Evolutionary conservation across 2,888 invertebrate genomes (phyloP).

Genomic region (Deroplatys truncata): DNA sequence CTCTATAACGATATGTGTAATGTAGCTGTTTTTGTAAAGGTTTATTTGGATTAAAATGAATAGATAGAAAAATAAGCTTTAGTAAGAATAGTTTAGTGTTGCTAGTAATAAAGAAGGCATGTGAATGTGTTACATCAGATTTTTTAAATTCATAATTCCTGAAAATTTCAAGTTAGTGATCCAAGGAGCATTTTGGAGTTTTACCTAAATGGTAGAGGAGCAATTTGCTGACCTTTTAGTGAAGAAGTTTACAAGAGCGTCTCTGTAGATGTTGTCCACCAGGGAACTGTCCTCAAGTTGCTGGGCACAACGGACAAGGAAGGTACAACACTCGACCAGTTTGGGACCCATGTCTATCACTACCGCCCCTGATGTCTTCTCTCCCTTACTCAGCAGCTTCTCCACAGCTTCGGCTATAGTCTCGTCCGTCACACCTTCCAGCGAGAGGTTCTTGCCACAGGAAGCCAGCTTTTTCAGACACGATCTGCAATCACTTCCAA

Average conservation of each 20-base stretch:
- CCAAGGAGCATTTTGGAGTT: too few relatives aligned
- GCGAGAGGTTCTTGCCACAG: constrained; percentile 20
- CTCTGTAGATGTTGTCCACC: constrained; percentile 50
- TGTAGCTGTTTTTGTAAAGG: too few relatives aligned
- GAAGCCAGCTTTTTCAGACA: constrained; percentile 28
- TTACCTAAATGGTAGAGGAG: too few relatives aligned
- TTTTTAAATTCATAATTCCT: too few relatives aligned
- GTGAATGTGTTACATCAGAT: too few relatives aligned
- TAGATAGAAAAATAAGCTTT: too few relatives aligned
- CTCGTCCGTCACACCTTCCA: constrained; percentile 23
- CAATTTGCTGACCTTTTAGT: constrained; percentile 48
- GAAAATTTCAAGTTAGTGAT: too few relatives aligned
- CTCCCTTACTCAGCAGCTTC: constrained; percentile 59
- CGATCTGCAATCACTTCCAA: background rate
- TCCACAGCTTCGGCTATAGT: constrained; percentile 40
- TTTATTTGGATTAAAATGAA: too few relatives aligned
- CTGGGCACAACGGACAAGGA: constrained; percentile 59
- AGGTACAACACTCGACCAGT: constrained; percentile 59
- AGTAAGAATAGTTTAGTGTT: too few relatives aligned
- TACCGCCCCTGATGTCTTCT: constrained; percentile 54
- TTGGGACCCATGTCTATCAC: constrained; percentile 64
- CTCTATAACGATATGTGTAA: too few relatives aligned
- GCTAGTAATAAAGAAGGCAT: too few relatives aligned
- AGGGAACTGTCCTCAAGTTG: constrained; percentile 45
- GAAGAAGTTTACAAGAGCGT: constrained; percentile 56